Evolutionary conservation across 2,888 invertebrate species (phyloP), one percentile per base, ranked within the genome.

Genomic region (Pristionchus exspectatus): DNA sequence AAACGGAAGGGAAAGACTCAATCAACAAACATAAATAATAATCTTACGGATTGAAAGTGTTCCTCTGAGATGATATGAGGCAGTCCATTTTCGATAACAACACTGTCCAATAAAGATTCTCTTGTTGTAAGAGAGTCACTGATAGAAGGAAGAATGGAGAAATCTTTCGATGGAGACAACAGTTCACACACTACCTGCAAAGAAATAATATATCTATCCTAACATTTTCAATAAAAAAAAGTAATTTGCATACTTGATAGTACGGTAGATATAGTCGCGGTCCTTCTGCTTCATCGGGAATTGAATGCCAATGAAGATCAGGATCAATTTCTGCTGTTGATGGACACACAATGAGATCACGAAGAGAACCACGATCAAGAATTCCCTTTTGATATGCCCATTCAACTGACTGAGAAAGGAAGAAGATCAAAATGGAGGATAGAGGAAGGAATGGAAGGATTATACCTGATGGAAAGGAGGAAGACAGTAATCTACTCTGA

Each of bases 201-300:
- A 5, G 10, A 69, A 69, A 30, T 27, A 69, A 27, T 69, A 2
- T n/a, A 69, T 16, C 4, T 27, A 50, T 50, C 9, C 44, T 50
- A 50, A 9, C 9, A 74, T n/a, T 33, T 18, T 2, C 33, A 38
- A 38, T 74, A 74, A 21, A 18, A 74, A 9, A 66, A 66, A 2
- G 69, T 30, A 27, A n/a, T 50, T 50, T 50, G 44, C 44, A 24
- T 69, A 88, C 98, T 95, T 98, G 98, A 93, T 97, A 97, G 95
- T 98, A 98, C 69, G 98, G 98, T 96, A 97, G 97, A 96, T 98
- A 98, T 91, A 98, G 96, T 81, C 98, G 96, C 87, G 98, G 98
- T 92, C 98, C 92, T 30, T 89, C n/a, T 24, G 88, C 86, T 5
- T 89, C 72, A 5, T 90, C 89, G 5, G 90, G 89, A 3, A 91